phyloP scores from a whole-genome alignment of 2,113 vertebrate genomes.

The Nothocercus julius region DNA sequence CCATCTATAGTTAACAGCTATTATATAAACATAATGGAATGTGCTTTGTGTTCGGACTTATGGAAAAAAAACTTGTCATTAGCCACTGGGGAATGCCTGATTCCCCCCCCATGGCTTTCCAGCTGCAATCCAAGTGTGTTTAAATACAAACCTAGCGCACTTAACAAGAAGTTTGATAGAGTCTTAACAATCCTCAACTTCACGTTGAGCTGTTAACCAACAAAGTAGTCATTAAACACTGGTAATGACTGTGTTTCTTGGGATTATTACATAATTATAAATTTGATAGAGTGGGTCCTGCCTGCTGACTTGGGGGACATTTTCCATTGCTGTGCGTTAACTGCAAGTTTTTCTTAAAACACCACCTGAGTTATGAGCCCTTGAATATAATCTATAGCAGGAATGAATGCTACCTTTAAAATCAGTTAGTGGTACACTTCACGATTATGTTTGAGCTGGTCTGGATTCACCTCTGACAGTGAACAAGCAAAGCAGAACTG shows the following conservation, averaged over 20 bases:
- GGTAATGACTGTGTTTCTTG: slow-evolving; percentile 71
- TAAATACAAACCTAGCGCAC: slow-evolving; percentile 75
- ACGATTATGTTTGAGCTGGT: not conserved
- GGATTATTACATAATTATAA: slow-evolving; percentile 77
- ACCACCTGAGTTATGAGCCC: not conserved
- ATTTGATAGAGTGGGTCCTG: slow-evolving; percentile 28
- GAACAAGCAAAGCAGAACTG: not conserved
- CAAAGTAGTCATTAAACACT: slow-evolving; percentile 82
- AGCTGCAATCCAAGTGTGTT: slow-evolving; percentile 75
- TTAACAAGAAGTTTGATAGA: slow-evolving; percentile 84
- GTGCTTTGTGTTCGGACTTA: slow-evolving; percentile 48
- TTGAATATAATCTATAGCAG: not conserved
- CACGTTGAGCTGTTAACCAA: slow-evolving; percentile 80
- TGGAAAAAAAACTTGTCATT: slow-evolving; percentile 74
- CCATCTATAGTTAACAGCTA: slow-evolving; percentile 72
- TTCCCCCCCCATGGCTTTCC: slow-evolving; percentile 73
- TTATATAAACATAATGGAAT: slow-evolving; percentile 79
- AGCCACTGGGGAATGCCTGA: slow-evolving; percentile 58
- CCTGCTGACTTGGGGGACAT: slow-evolving; percentile 37
- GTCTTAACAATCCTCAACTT: slow-evolving; percentile 83
- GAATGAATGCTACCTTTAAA: not conserved
- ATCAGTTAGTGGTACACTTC: not conserved
- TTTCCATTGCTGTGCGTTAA: slow-evolving; percentile 25
- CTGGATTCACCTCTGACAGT: not conserved
- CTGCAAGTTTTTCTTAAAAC: not conserved